Evolutionary conservation across 2,888 invertebrate genomes (phyloP), one percentile per base, ranked within the genome.

Genomic region (Stenotaenia linearis): DNA sequence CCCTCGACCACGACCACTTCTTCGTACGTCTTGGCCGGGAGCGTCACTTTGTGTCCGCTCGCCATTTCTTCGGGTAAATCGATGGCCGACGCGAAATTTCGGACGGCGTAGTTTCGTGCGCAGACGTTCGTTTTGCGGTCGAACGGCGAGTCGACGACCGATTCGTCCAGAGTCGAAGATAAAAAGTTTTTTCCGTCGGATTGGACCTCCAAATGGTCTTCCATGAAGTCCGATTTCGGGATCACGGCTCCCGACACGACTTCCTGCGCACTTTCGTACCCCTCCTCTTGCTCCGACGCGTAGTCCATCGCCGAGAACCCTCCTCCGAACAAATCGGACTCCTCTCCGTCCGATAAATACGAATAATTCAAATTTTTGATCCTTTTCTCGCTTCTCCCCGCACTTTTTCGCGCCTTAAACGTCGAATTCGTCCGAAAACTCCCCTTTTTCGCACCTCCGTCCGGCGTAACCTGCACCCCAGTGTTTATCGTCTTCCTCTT

Each of bases 161-260:
- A 30, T 10, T 74, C 75, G 32, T 81, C 81, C 25, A 81, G 18
- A 0, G 81, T 81, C 18, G 81, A 81, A 32, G 80, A 80, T 12
- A 81, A 69, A 10, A 81, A 18, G n/a, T 50, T 79, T 3, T 80
- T 80, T 4, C 25, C 25, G 0, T 32, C 37, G n/a, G 21, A 56
- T n/a, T 80, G 79, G 12, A 81, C 45, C 35, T 81, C 81, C 25
- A 81, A 76, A 45, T 81, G 79, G 21, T 81, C 81, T 75, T 81
- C 81, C 81, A 81, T 81, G 61, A 81, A 81, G 15, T 78, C 80
- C 1, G 81, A 77, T 37, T 18, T 69, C 10, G 78, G 79, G 15
- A 78, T 74, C 10, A 79, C 79, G 1, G 77, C 80, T 18, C 78
- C 35, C 6, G 28, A n/a, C n/a, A 78, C 23, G 12, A 50, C 32